Conservation (phyloP, 2,888 invertebrate species). For the Myopa tessellatipennis region DNA sequence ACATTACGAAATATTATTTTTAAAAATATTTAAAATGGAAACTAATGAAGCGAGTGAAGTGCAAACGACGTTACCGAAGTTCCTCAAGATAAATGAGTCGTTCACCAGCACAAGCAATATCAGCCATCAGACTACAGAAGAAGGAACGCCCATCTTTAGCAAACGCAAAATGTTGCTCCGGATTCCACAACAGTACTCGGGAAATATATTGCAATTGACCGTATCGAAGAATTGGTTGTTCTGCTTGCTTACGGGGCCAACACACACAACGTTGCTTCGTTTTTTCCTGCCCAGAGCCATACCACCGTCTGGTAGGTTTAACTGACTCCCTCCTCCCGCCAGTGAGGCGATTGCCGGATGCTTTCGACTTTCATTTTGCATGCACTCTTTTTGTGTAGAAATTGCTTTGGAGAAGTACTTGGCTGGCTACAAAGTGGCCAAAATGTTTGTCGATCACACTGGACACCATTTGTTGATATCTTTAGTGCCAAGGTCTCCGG, state of each 20-base stretch:
- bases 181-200: constrained; percentile 73
- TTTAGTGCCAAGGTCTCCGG: constrained; percentile 72
- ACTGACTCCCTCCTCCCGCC: background rate
- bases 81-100: constrained; percentile 51
- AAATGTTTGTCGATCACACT: constrained; percentile 78
- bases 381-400: constrained; percentile 52
- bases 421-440: constrained; percentile 61
- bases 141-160: constrained; percentile 86
- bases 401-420: constrained; percentile 63
- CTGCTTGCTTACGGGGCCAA: constrained; percentile 84
- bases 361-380: background rate
- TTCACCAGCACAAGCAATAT: constrained; percentile 42
- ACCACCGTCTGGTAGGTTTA: constrained; percentile 77
- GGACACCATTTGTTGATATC: constrained; percentile 85
- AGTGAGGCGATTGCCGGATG: no score
- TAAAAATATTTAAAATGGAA: constrained; percentile 34
- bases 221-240: constrained; percentile 86
- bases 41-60: constrained; percentile 22
- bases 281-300: constrained; percentile 85
- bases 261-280: constrained; percentile 74
- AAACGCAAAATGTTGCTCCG: constrained; percentile 85
- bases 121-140: constrained; percentile 57
- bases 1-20: no score
- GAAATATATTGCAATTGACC: constrained; percentile 80
- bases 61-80: constrained; percentile 53